These are phyloP conservation scores for Cataglyphis albicans DNA, from an alignment of 2,888 invertebrate species.

Conservation along the genomic window DNA sequence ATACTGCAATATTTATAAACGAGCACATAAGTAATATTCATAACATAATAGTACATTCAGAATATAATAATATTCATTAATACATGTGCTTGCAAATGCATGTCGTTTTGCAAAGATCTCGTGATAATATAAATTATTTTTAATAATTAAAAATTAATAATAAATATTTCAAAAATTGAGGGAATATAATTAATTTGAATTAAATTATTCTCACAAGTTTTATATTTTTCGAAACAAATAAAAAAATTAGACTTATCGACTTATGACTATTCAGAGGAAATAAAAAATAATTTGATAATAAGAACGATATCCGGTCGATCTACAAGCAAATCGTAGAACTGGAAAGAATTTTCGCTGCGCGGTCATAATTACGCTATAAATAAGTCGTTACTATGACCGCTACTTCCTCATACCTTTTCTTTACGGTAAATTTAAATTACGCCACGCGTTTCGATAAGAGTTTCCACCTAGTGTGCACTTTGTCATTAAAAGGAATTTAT, in stretches of 20 bases:
- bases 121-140: background rate
- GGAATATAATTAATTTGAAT: background rate
- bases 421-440: conserved; percentile 54
- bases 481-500: conserved; percentile 57
- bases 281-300: conserved; percentile 41
- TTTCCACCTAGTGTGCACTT: conserved; percentile 47
- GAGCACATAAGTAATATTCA: background rate
- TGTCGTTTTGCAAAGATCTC: background rate
- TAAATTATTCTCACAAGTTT: background rate
- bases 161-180: background rate
- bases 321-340: background rate
- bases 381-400: conserved; percentile 40
- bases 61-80: background rate
- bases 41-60: too few relatives aligned
- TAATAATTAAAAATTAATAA: background rate
- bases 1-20: background rate
- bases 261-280: background rate
- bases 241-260: too few relatives aligned
- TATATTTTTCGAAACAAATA: background rate
- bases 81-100: background rate
- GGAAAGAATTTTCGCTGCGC: conserved; percentile 23
- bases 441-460: conserved; percentile 53
- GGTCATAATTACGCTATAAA: conserved; percentile 56
- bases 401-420: conserved; percentile 46
- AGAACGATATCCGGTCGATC: conserved; percentile 36